A percentile compares a stretch with the other conserved stretches of the same genome.
These are phyloP conservation scores for Danio rerio DNA, from an alignment of 2,113 vertebrate genomes.

Conservation along the genomic window DNA sequence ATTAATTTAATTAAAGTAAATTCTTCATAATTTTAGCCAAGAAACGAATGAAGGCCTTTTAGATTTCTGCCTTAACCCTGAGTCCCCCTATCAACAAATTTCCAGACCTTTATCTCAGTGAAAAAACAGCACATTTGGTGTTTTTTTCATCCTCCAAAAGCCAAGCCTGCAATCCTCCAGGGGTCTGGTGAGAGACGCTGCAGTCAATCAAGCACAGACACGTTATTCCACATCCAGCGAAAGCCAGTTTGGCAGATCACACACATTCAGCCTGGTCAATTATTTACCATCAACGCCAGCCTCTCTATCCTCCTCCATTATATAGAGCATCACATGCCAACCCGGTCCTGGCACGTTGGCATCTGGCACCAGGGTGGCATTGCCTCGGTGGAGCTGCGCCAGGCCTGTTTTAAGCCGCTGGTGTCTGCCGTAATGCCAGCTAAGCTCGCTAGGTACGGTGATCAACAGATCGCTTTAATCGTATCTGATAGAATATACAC, in stretches of 20 bases:
- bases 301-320: slow-evolving; percentile 22
- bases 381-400: slow-evolving; percentile 11
- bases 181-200: background rate
- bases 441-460: slow-evolving; percentile 6
- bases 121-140: background rate
- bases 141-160: background rate
- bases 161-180: background rate
- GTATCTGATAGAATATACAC: slow-evolving; percentile 5
- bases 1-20: no score
- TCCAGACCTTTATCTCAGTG: background rate
- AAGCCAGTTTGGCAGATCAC: slow-evolving; percentile 27
- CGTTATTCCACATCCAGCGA: background rate
- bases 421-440: slow-evolving; percentile 27
- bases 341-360: background rate
- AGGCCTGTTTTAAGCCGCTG: slow-evolving; percentile 27
- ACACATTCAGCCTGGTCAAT: slow-evolving; percentile 25
- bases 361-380: slow-evolving; percentile 1
- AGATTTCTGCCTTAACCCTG: no score
- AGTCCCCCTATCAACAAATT: no score
- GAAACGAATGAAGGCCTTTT: no score
- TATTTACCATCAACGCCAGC: slow-evolving; percentile 33
- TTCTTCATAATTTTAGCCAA: no score
- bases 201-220: background rate
- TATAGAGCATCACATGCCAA: slow-evolving; percentile 26
- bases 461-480: slow-evolving; percentile 34